Conservation (phyloP, 2,797 vertebrate genomes). For the Pipistrellus kuhlii region DNA sequence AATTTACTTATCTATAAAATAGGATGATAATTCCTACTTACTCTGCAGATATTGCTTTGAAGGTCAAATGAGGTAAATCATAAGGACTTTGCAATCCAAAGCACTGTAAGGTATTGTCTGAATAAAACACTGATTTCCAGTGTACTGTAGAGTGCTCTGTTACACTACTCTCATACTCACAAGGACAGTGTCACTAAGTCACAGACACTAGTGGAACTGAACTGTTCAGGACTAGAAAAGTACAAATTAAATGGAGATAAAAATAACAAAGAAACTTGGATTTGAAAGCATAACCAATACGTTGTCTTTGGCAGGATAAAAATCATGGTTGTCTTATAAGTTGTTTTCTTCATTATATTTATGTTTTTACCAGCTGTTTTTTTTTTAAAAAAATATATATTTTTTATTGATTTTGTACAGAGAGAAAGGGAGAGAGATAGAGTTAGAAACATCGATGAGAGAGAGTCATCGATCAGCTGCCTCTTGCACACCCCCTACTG, state of each 20-base stretch:
- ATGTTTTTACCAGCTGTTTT: conserved; percentile 22
- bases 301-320: not conserved
- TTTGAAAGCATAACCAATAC: not conserved
- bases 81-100: not conserved
- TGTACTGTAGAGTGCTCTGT: not conserved
- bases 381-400: too few relatives aligned
- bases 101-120: not conserved
- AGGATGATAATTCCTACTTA: not conserved
- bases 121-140: not conserved
- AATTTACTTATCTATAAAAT: not conserved
- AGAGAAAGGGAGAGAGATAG: too few relatives aligned
- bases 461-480: too few relatives aligned
- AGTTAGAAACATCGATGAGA: too few relatives aligned
- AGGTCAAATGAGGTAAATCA: not conserved
- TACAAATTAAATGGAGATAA: not conserved
- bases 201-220: not conserved
- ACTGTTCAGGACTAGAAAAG: not conserved
- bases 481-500: too few relatives aligned
- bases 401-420: too few relatives aligned
- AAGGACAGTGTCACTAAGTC: not conserved
- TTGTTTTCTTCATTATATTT: not conserved
- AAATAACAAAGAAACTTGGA: not conserved
- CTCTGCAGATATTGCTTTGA: not conserved
- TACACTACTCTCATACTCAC: not conserved
- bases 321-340: not conserved